Evolutionary conservation across 2,888 invertebrate species (phyloP), one percentile per base, ranked within the genome.

Genomic region (Actias luna): DNA sequence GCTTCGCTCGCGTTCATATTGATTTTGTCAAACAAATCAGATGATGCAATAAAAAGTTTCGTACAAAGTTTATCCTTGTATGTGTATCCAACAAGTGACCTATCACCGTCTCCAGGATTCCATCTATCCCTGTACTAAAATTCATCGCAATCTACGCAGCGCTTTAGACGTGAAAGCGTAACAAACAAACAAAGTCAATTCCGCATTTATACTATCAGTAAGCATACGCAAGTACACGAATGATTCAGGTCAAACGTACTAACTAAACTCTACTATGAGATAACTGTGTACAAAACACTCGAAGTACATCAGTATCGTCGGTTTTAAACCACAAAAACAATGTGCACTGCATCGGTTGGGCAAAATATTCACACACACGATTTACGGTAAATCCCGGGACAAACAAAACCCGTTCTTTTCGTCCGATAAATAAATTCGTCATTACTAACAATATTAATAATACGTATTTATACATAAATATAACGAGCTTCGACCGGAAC

Each of bases 381-480:
- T 50, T 12, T 50, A 50, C 46, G 46, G 46, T 50, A 50, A 50
- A 50, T 50, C 46, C 46, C 46, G 8, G 22, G 4, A 50, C 46
- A 50, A 50, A 50, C 46, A 50, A 50, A 22, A 50, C 46, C 25
- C 46, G 10, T 25, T 10, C 12, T 22, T 25, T 25, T 25, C 46
- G 22, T 25, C 46, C 25, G 25, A 50, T 50, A 50, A 25, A 25
- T 22, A 42, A n/a, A n/a, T n/a, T 12, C 18, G 4, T 50, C 22
- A 25, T 2, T 50, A 50, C 25, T 12, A 12, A 50, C 16, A 25
- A 25, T 50, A 50, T 50, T 50, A 22, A 12, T 50, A 46, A 22
- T 46, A 22, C 12, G 46, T 50, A 25, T 25, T 50, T 50, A 22
- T 16, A 25, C 12, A 50, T 25, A 25, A 22, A 50, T 25, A 50